Evolutionary conservation across 2,888 invertebrate genomes (phyloP).

Genomic region (Pinctada fucata): DNA sequence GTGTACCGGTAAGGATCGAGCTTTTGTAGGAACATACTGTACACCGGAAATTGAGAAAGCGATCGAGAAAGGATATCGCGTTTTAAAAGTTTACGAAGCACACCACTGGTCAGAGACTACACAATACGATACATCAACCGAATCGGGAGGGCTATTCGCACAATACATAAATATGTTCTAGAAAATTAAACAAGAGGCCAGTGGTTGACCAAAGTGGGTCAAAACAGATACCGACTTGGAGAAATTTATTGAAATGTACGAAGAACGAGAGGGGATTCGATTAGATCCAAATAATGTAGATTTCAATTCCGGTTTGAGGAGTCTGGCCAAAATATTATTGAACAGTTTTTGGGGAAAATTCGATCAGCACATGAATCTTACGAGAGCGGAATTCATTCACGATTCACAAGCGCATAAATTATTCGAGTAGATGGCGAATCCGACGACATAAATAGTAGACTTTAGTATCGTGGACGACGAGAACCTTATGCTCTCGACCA

Average conservation of each 20-base stretch:
- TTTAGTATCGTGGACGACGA: constrained; percentile 30
- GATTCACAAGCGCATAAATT: constrained; percentile 13
- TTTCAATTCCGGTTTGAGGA: constrained; percentile 7
- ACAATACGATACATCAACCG: constrained; percentile 44
- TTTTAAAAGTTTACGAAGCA: constrained; percentile 64
- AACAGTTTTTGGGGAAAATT: constrained; percentile 28
- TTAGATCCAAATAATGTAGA: constrained; percentile 4
- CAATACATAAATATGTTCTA: constrained; percentile 66
- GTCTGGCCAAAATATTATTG: constrained; percentile 14
- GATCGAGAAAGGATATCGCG: constrained; percentile 67
- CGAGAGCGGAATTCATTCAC: background rate
- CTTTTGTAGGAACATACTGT: constrained; percentile 70
- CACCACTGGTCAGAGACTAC: constrained; percentile 58
- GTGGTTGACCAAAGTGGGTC: constrained; percentile 43
- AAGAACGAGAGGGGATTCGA: constrained; percentile 15
- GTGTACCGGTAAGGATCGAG: constrained; percentile 63
- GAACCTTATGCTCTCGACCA: constrained; percentile 18
- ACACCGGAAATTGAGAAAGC: constrained; percentile 69
- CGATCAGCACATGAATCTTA: constrained; percentile 11
- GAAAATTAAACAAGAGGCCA: constrained; percentile 42
- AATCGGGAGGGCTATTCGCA: constrained; percentile 61
- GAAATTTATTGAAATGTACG: constrained; percentile 10
- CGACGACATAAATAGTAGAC: constrained; percentile 14
- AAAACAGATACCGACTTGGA: background rate
- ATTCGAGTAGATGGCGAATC: constrained; percentile 8